Percentiles rank a stretch among this genome's conserved stretches.
phyloP scores from a whole-genome alignment of 2,888 invertebrate species.

The Drosophila ustulata region DNA sequence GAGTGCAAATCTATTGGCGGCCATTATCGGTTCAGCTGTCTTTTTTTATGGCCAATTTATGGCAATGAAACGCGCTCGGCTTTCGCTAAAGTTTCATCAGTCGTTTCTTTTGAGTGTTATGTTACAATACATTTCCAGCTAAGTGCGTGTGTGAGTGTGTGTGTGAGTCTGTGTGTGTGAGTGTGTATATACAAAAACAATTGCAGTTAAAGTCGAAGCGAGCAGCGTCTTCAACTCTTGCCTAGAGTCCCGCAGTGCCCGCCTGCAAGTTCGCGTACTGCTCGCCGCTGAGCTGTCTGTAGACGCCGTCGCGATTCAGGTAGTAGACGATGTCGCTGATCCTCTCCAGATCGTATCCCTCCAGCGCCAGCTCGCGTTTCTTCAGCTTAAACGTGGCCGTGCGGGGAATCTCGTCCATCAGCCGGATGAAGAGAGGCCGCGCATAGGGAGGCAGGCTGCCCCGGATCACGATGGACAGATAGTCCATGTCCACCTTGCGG shows the following conservation, averaged over 20 bases:
- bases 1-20: slow-evolving; percentile 72
- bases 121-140: slow-evolving; percentile 45
- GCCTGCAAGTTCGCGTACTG: slow-evolving; percentile 86
- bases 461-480: slow-evolving; percentile 89
- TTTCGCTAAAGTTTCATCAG: slow-evolving; percentile 63
- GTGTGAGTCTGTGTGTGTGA: neutral
- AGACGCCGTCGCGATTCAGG: slow-evolving; percentile 86
- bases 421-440: slow-evolving; percentile 93
- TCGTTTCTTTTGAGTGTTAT: slow-evolving; percentile 54
- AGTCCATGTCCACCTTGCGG: slow-evolving; percentile 87
- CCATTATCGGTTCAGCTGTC: slow-evolving; percentile 82
- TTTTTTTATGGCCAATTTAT: slow-evolving; percentile 71
- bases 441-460: slow-evolving; percentile 93
- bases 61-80: slow-evolving; percentile 68
- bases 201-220: slow-evolving; percentile 17
- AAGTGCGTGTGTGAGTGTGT: slow-evolving; percentile 4
- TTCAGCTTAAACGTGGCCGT: slow-evolving; percentile 97
- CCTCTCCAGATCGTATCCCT: slow-evolving; percentile 92
- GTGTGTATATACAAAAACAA: slow-evolving; percentile 25
- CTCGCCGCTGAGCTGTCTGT: slow-evolving; percentile 85
- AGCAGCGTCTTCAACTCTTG: slow-evolving; percentile 54
- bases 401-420: slow-evolving; percentile 91
- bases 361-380: slow-evolving; percentile 93
- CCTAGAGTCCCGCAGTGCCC: slow-evolving; percentile 86
- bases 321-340: slow-evolving; percentile 92